phyloP scores from a whole-genome alignment of 2,113 vertebrate genomes.

The Sylvia atricapilla region DNA sequence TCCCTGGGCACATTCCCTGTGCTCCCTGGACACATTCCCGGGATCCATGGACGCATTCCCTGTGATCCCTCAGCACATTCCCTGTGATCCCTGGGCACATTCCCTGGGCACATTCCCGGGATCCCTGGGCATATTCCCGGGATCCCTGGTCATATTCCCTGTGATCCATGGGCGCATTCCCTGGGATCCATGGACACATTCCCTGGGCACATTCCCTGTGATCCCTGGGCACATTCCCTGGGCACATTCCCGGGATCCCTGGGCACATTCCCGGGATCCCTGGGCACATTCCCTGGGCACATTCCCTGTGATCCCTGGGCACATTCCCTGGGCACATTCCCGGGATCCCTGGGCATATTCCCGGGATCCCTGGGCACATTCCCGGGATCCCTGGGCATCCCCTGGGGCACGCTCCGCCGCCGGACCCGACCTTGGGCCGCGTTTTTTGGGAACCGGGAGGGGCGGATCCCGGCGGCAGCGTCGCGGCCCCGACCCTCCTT shows the following conservation, averaged over 20 bases:
- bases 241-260: too few relatives aligned
- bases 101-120: too few relatives aligned
- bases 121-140: not conserved
- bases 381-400: not conserved
- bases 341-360: not conserved
- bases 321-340: not conserved
- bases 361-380: not conserved
- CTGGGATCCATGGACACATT: too few relatives aligned
- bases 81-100: not conserved
- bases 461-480: not conserved
- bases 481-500: not conserved
- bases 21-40: fast-evolving
- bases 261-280: too few relatives aligned
- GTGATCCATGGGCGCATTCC: too few relatives aligned
- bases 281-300: too few relatives aligned
- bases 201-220: too few relatives aligned
- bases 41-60: not conserved
- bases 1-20: not conserved
- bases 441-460: not conserved
- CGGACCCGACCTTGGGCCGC: too few relatives aligned
- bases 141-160: not conserved
- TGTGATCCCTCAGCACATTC: not conserved
- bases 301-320: not conserved
- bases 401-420: not conserved
- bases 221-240: too few relatives aligned